Evolutionary conservation across 1,140 invertebrate genomes (phyloP).

Genomic region (Drosophila ambigua): DNA sequence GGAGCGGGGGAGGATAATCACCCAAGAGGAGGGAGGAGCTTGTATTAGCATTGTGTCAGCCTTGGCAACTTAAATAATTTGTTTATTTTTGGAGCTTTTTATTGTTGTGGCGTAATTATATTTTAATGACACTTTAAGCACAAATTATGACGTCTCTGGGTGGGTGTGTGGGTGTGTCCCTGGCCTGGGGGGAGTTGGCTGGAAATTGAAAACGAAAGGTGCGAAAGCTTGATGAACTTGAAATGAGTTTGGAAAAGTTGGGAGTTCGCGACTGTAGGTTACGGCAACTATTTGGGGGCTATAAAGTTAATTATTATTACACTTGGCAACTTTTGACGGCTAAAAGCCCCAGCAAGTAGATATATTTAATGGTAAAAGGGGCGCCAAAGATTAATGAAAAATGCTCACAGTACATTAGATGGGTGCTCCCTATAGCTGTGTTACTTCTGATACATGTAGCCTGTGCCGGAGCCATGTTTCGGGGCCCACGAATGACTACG

Average conservation of each 20-base stretch:
- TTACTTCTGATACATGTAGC: not conserved
- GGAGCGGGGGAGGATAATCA: slow-evolving; percentile 36
- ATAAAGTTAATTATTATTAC: slow-evolving; percentile 37
- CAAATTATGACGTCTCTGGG: slow-evolving; percentile 41
- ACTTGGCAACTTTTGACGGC: slow-evolving; percentile 11
- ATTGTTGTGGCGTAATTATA: slow-evolving; percentile 63
- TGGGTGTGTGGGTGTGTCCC: not conserved
- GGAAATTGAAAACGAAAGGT: not conserved
- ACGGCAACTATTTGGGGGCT: slow-evolving; percentile 23
- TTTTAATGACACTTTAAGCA: slow-evolving; percentile 61
- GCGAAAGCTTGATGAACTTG: slow-evolving; percentile 50
- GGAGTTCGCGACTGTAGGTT: not conserved
- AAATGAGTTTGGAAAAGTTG: slow-evolving; percentile 46
- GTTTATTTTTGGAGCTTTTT: slow-evolving; percentile 49
- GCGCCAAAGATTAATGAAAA: not conserved
- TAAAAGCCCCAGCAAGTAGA: not conserved
- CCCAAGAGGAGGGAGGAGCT: slow-evolving; percentile 10
- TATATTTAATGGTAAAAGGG: not conserved
- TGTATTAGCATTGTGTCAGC: slow-evolving; percentile 48
- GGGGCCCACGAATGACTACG: not conserved
- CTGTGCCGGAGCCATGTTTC: not conserved
- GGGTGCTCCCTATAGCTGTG: not conserved
- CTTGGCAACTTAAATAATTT: slow-evolving; percentile 61
- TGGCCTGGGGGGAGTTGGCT: not conserved
- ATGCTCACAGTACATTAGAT: not conserved